phyloP scores from a whole-genome alignment of 2,113 vertebrate species.

The Grammomys dolichurus region DNA sequence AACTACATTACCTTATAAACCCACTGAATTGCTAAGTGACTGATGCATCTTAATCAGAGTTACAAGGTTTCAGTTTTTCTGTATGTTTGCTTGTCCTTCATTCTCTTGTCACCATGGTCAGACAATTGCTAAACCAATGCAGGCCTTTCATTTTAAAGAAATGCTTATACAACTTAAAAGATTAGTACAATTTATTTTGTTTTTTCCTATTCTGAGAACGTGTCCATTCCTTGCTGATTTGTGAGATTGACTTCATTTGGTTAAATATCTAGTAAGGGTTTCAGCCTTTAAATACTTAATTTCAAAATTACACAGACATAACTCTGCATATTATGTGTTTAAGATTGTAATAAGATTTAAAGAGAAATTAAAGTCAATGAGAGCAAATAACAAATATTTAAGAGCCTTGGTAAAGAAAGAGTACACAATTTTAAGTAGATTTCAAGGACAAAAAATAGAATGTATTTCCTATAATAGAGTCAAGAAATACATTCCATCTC shows the following conservation, averaged over 20 bases:
- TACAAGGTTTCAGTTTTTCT: background rate
- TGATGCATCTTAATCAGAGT: background rate
- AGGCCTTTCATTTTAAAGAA: background rate
- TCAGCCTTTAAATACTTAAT: slow-evolving; percentile 4
- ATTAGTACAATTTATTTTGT: background rate
- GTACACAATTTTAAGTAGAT: slow-evolving; percentile 10
- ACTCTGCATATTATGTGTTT: background rate
- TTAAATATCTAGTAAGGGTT: background rate
- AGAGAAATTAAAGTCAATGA: background rate
- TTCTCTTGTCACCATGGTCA: background rate
- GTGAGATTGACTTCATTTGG: background rate
- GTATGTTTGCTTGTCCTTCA: background rate
- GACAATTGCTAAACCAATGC: background rate
- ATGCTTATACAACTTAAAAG: background rate
- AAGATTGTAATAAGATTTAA: background rate
- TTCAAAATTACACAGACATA: background rate
- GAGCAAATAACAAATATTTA: background rate
- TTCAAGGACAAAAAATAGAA: slow-evolving; percentile 19
- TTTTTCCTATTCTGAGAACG: background rate
- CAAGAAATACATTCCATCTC: background rate
- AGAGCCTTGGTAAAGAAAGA: background rate
- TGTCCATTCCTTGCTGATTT: background rate
- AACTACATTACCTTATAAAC: background rate
- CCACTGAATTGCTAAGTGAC: background rate
- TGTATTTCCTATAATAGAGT: background rate